A percentile compares a stretch with the other conserved stretches of the same genome.
Conservation (phyloP, 2,797 vertebrate genomes). For the Protosalanx chinensis region DNA sequence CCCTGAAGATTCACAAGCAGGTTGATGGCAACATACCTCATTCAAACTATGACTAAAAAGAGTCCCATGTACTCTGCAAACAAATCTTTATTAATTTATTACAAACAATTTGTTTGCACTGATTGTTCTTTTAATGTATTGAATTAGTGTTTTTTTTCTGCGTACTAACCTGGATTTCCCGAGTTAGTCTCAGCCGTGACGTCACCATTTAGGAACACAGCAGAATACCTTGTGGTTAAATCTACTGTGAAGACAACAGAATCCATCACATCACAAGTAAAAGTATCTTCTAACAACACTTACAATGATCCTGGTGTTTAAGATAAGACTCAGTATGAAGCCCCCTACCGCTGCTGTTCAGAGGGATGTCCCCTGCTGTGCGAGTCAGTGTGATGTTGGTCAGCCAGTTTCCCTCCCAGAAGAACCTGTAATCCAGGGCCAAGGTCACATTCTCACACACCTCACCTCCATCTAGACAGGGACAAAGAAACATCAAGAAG, state of each 20-base stretch:
- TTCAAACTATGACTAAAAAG: not conserved
- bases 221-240: constrained; percentile 80
- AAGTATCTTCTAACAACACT: not conserved
- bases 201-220: constrained; percentile 76
- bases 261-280: not conserved
- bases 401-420: constrained; percentile 79
- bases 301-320: not conserved
- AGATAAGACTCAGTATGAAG: not conserved
- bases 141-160: not conserved
- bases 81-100: no score
- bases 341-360: constrained; percentile 58
- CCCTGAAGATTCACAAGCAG: constrained; percentile 68
- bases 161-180: constrained; percentile 84
- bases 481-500: constrained; percentile 3
- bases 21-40: not conserved
- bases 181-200: constrained; percentile 59
- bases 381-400: constrained; percentile 71
- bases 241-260: constrained; percentile 51
- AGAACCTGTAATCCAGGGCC: constrained; percentile 80
- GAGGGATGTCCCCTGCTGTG: constrained; percentile 63
- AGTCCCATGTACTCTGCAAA: not conserved
- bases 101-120: no score
- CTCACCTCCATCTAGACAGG: constrained; percentile 30
- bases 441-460: constrained; percentile 77
- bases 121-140: no score